Evolutionary conservation across 2,888 invertebrate species (phyloP), one percentile per base, ranked within the genome.

Genomic region (Busseola fusca): DNA sequence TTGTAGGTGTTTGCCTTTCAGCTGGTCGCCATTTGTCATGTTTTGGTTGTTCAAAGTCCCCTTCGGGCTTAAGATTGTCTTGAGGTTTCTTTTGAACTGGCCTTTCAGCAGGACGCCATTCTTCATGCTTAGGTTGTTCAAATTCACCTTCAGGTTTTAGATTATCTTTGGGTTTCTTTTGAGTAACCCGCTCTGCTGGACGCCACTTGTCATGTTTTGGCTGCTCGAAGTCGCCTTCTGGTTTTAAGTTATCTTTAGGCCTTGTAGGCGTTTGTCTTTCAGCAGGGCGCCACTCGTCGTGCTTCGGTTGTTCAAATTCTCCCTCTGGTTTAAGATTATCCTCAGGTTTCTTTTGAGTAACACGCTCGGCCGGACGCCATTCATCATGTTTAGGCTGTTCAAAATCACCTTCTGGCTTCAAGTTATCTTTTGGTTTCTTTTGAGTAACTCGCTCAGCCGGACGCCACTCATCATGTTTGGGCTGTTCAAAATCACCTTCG

Each of bases 171-270:
- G 74, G 74, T 62, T 74, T 74, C 60, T 66, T 73, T 54, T 65
- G 73, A 0, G 74, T 73, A 1, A 65, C 65, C 1, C 72, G 16
- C 18, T 72, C 72, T 5, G 72, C 72, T 34, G 72, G 73, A 6
- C 73, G 73, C 73, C 73, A 73, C 21, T 73, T 88, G 37, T 94
- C 90, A 30, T 94, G 93, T 37, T 93, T 91, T 0, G 96, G 96
- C 40, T 90, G 91, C 50, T 94, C 93, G 79, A 96, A 94, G n/a
- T 95, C 93, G 96, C 97, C 97, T 88, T 96, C 96, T 0, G 96
- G 96, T 63, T 87, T 89, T 0, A 97, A 84, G 82, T 96, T 96
- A 76, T 96, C 96, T 25, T 91, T 84, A 0, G 92, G 93, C 78
- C 91, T 40, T 89, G 93, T 80, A 93, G 85, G 72, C 0, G 64